Percentiles rank a stretch among this genome's conserved stretches.
phyloP scores from a whole-genome alignment of 2,113 vertebrate species.

The Speoplatyrhinus poulsoni region DNA sequence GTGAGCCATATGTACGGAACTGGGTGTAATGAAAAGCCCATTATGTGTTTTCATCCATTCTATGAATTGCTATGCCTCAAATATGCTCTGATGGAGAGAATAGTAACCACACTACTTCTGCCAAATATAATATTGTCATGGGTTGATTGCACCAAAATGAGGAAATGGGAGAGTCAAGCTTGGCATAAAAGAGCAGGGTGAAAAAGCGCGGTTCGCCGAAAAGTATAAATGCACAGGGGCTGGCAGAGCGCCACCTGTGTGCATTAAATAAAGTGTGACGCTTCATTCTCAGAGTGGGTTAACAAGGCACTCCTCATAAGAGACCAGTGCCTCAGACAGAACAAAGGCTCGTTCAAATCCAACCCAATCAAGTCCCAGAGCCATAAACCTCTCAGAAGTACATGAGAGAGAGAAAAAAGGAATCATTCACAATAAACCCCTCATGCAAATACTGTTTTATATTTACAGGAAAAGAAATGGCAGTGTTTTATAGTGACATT shows the following conservation, averaged over 20 bases:
- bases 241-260: constrained; percentile 55
- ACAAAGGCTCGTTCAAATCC: constrained; percentile 52
- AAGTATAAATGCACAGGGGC: constrained; percentile 42
- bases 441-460: not conserved
- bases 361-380: constrained; percentile 30
- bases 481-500: constrained; percentile 16
- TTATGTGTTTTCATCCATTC: constrained; percentile 14
- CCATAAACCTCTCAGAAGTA: constrained; percentile 31
- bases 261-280: constrained; percentile 74
- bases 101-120: not conserved
- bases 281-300: constrained; percentile 54
- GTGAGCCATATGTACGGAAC: not conserved
- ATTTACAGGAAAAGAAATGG: constrained; percentile 23
- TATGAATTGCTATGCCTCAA: constrained; percentile 20
- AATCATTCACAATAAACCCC: constrained; percentile 6
- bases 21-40: constrained; percentile 2
- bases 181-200: constrained; percentile 53
- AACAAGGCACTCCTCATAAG: constrained; percentile 53
- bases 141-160: constrained; percentile 51
- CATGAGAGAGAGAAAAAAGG: not conserved
- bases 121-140: constrained; percentile 15
- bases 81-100: constrained; percentile 7
- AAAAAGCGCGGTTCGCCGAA: constrained; percentile 34
- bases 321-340: constrained; percentile 38
- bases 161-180: constrained; percentile 21